Base-by-base conservation (phyloP, 1,140 invertebrate species). In the Halyomorpha halys region DNA sequence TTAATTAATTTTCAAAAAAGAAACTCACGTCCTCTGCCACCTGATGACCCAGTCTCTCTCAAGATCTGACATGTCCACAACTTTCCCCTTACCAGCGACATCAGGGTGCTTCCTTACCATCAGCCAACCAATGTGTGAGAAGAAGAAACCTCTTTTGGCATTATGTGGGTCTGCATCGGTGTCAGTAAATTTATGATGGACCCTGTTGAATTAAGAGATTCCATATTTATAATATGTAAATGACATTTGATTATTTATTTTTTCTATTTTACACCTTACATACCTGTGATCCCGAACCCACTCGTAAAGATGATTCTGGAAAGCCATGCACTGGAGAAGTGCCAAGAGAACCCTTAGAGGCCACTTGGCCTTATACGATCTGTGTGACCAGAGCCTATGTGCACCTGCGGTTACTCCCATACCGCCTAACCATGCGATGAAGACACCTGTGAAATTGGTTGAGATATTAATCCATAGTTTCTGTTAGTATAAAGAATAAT, bases 101-200 rank as follows among this genome's bases (percentile, higher is more conserved):
- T 93, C 87, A 14, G 86, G 87, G 71, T 94, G 92, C 72, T 94
- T 94, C 53, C 83, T 77, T 0, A 90, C 76, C 75, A 96, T 78
- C 51, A 97, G 76, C 93, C 93, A 97, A 3, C 93, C 93, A 68
- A 95, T 86, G 72, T 97, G 93, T 0, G 91, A 85, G 74, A 95
- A 97, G 79, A 95, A 94, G 74, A 95, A 93, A 15, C 85, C 84
- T 13, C 67, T 56, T 44, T 63, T 62, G 11, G 68, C 62, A 81
- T 94, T 94, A 73, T 94, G 91, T 0, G 91, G 92, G 75, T 95
- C 92, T 0, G 91, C 91, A 72, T 94, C 85, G 0, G 91, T 93
- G 71, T 95, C 92, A 0, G 88, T 87, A 74, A 86, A 94, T 74
- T 94, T 94, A 72, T 95, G 92, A 74, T 95, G 91, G 0, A 92